These are phyloP conservation scores for Copidosoma aretas DNA, from an alignment of 2,888 invertebrate species.

Conservation along the genomic window DNA sequence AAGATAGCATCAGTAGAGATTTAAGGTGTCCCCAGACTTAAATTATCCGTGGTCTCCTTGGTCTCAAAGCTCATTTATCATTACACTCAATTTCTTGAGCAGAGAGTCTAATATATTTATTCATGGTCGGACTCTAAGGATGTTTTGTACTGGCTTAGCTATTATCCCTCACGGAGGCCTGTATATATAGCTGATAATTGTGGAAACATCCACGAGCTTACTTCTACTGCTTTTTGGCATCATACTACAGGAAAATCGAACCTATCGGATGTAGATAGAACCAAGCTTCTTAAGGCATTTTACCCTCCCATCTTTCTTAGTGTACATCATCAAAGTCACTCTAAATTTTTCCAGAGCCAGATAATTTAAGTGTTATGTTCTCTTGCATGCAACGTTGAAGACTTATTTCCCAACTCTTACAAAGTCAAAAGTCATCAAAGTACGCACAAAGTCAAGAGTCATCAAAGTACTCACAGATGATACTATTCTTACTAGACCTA, in stretches of 20 bases:
- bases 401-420: not conserved
- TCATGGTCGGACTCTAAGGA: constrained; percentile 46
- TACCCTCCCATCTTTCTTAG: not conserved
- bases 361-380: not conserved
- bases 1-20: constrained; percentile 32
- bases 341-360: not conserved
- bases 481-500: not conserved
- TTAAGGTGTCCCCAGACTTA: constrained; percentile 26
- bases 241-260: not conserved
- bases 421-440: not conserved
- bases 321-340: not conserved
- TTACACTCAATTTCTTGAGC: not conserved
- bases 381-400: not conserved
- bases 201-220: constrained; percentile 35
- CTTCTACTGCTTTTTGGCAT: not conserved
- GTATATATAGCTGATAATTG: constrained; percentile 46
- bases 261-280: not conserved
- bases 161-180: constrained; percentile 41
- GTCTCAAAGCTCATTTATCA: constrained; percentile 21
- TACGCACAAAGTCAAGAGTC: not conserved
- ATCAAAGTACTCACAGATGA: not conserved
- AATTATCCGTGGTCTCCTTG: constrained; percentile 27
- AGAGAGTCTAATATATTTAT: constrained; percentile 3
- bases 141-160: constrained; percentile 26
- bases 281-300: not conserved